Base-by-base conservation (phyloP, 2,888 invertebrate species). In the Ferdinandea cuprea region DNA sequence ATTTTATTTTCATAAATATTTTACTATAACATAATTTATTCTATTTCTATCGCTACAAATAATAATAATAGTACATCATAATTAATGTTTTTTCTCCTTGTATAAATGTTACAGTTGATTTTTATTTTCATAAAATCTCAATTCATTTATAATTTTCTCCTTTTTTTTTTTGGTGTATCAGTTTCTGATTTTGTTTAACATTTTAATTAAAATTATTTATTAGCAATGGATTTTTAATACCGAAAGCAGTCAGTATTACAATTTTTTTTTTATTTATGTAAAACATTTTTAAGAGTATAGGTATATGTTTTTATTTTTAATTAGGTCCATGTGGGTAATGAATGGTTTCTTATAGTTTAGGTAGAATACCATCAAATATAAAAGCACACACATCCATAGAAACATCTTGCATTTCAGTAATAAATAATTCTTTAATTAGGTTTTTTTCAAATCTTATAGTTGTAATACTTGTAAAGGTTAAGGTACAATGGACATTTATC, bases 401-500 rank as follows among this genome's bases (percentile, higher is more conserved):
- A 78, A 71, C 44, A 37, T 48, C 35, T 71, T 35, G 73, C 48
- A 8, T 66, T 48, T 50, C 1, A 42, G 35, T 9, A 25, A 19
- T 15, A 50, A 40, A 19, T 35, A 17, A 28, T 52, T 32, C 15
- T 50, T 21, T 4, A 17, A n/a, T 13, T 65, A 3, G 19, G 9
- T 52, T 42, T 32, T 11, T 9, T 40, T 44, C 48, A 40, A 65
- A 46, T 52, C 25, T 58, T 66, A n/a, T n/a, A 66, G 9, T 69
- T 25, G 2, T 66, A 69, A 81, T 81, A 71, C 61, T 71, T 61
- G 74, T 76, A 59, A 56, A 72, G 76, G 66, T 81, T 81, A 72
- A 81, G 81, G 81, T 81, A 81, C 81, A 76, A 72, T 81, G 81
- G 81, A 81, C 81, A 81, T 81, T 76, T 76, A 81, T 19, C 69